Base-by-base conservation (phyloP, 2,888 invertebrate genomes). In the Dolichomitus sp. region DNA sequence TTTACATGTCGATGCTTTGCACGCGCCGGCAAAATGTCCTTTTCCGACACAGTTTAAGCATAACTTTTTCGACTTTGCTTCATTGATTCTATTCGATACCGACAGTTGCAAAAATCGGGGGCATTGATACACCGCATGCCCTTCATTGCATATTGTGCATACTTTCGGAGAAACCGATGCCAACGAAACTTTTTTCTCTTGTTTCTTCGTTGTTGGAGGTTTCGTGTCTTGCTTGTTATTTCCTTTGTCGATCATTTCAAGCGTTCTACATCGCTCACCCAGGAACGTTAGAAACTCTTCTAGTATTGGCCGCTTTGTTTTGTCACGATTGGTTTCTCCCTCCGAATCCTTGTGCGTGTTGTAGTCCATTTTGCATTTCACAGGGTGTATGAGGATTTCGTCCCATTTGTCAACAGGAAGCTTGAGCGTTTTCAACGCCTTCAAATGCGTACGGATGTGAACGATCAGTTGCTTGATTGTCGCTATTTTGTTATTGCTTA, bases 351-450 rank as follows among this genome's bases (percentile, higher is more conserved):
- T 83, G 33, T 79, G 66, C 3, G 87, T 85, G 12, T 50, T 17
- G 19, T 37, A 75, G 57, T 89, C 87, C 57, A 88, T 66, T 77
- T 89, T 89, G 27, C 52, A 57, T 37, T 82, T 79, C 7, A 85
- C 50, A 3, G 89, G n/a, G 54, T 87, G 86, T n/a, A 87, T 83
- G 7, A 88, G 30, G 7, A 88, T 40, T 4, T 85, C 83, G 57
- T 89, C 88, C 88, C 88, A 88, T 3, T 80, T n/a, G 0, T 88
- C 84, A 30, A 85, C 83, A 4, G 88, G 86, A 74, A 85, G 81
- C 9, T 83, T 76, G 4, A 89, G 66, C 5, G 86, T 79, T 61
- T 85, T 81, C 30, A 88, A 72, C 0, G 87, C 82, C 12, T 84
- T 84, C 19, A 87, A 57, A 40, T 87, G 87, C 2, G 83, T 83